Evolutionary conservation across 2,888 invertebrate species (phyloP).

Genomic region (Cybosia mesomella): DNA sequence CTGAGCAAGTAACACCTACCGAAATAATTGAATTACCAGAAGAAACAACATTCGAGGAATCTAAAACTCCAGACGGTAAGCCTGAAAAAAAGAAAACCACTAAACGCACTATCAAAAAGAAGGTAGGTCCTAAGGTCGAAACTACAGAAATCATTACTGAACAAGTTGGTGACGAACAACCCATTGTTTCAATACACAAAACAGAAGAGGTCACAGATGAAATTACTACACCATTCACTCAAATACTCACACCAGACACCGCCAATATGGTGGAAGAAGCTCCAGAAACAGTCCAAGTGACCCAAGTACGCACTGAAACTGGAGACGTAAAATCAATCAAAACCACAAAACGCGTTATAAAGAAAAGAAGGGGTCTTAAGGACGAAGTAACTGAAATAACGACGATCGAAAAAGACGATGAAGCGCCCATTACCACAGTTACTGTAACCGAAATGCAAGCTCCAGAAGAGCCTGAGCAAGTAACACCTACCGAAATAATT

Average conservation of each 20-base stretch:
- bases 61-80: conserved; percentile 59
- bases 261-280: conserved; percentile 21
- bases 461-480: conserved; percentile 51
- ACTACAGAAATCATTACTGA: conserved; percentile 28
- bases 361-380: conserved; percentile 61
- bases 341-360: conserved; percentile 29
- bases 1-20: background rate
- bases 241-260: conserved; percentile 8
- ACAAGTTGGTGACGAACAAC: conserved; percentile 29
- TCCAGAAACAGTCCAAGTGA: conserved; percentile 22
- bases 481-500: conserved; percentile 7
- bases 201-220: conserved; percentile 26
- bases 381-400: conserved; percentile 78
- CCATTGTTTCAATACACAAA: conserved; percentile 54
- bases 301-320: conserved; percentile 20
- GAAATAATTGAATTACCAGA: conserved; percentile 22
- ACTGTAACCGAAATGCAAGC: conserved; percentile 49
- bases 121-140: conserved; percentile 51
- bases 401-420: conserved; percentile 72
- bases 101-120: conserved; percentile 57
- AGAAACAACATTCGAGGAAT: conserved; percentile 13
- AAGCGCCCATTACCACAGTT: conserved; percentile 19
- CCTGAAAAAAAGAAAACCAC: conserved; percentile 50
- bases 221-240: conserved; percentile 16
- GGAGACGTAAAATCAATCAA: conserved; percentile 21